phyloP scores from a whole-genome alignment of 2,113 vertebrate genomes.

The Toxotes jaculatrix region DNA sequence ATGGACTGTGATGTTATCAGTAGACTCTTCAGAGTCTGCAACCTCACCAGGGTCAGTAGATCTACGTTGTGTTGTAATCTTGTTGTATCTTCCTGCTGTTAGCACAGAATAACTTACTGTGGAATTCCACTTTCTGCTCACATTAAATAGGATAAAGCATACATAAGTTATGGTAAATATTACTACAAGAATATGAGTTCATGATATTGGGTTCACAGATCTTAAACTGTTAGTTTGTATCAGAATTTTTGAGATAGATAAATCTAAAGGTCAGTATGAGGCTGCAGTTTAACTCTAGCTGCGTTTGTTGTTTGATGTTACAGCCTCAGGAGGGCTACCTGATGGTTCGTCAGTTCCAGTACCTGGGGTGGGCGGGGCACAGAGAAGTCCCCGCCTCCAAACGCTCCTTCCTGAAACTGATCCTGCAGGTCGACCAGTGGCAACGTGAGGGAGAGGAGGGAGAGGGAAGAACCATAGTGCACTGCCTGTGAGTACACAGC shows the following conservation, averaged over 20 bases:
- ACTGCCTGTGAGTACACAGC: slow-evolving; percentile 92
- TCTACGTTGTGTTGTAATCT: neutral
- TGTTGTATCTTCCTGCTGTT: neutral
- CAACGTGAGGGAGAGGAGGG: slow-evolving; percentile 98
- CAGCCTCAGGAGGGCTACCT: slow-evolving; percentile 98
- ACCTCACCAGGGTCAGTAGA: slow-evolving; percentile 93
- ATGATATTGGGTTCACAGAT: too few relatives aligned
- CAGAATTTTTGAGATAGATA: too few relatives aligned
- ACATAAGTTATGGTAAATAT: too few relatives aligned
- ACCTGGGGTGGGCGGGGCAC: slow-evolving; percentile 96
- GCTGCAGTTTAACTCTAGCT: neutral
- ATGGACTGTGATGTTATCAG: slow-evolving; percentile 99
- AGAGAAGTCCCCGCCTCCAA: slow-evolving; percentile 97
- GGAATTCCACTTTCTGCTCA: too few relatives aligned
- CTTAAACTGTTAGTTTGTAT: too few relatives aligned
- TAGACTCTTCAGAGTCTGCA: slow-evolving; percentile 98
- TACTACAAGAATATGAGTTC: too few relatives aligned
- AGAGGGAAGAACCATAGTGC: slow-evolving; percentile 95
- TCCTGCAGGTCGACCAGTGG: slow-evolving; percentile 99
- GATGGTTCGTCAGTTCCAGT: slow-evolving; percentile 99
- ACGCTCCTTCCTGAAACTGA: slow-evolving; percentile 96
- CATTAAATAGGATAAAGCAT: too few relatives aligned
- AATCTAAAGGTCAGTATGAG: neutral
- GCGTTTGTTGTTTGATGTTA: neutral
- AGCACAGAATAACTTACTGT: too few relatives aligned